A percentile compares a stretch with the other conserved stretches of the same genome.
These are phyloP conservation scores for Cliona cf. orientalis DNA, from an alignment of 37 sponge, comb jelly and placozoan genomes.

Conservation along the genomic window DNA sequence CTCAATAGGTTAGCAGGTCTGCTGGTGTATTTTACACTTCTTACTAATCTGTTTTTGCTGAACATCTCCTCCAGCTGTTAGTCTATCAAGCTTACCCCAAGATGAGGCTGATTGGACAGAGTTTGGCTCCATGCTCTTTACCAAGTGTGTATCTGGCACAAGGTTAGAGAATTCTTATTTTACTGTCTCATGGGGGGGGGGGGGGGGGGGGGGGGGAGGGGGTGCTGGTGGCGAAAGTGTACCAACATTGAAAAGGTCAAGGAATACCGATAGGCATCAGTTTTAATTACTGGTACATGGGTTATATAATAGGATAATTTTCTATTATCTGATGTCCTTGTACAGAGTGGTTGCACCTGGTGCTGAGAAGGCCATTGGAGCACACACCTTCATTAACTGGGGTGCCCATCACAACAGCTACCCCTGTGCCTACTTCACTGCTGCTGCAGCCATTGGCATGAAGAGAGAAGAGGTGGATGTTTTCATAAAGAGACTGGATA, in stretches of 20 bases:
- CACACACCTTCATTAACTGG: conserved; percentile 82
- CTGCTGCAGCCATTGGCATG: conserved; percentile 94
- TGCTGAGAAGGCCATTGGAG: conserved; percentile 78
- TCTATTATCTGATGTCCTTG: background rate
- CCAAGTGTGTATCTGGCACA: conserved; percentile 86
- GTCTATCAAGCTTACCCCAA: conserved; percentile 26
- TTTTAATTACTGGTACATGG: too few species aligned
- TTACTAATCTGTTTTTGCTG: background rate
- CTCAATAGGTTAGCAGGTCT: conserved; percentile 78
- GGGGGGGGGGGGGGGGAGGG: too few species aligned
- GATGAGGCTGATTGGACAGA: conserved; percentile 52
- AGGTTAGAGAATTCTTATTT: conserved; percentile 68
- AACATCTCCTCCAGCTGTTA: conserved; percentile 35
- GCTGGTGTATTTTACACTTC: background rate
- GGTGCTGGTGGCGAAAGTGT: too few species aligned
- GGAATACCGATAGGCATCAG: too few species aligned
- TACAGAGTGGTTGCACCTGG: conserved; percentile 80
- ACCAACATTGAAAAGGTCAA: too few species aligned
- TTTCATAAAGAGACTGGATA: conserved; percentile 72
- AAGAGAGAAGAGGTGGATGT: conserved; percentile 78
- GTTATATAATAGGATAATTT: background rate
- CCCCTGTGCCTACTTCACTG: conserved; percentile 93
- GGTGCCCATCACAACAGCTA: conserved; percentile 85
- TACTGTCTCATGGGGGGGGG: background rate
- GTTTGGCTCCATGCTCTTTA: conserved; percentile 93